Percentiles rank a stretch among this genome's conserved stretches.
Conservation (phyloP, 2,113 vertebrate genomes). For the Potamarius usumacintae region DNA sequence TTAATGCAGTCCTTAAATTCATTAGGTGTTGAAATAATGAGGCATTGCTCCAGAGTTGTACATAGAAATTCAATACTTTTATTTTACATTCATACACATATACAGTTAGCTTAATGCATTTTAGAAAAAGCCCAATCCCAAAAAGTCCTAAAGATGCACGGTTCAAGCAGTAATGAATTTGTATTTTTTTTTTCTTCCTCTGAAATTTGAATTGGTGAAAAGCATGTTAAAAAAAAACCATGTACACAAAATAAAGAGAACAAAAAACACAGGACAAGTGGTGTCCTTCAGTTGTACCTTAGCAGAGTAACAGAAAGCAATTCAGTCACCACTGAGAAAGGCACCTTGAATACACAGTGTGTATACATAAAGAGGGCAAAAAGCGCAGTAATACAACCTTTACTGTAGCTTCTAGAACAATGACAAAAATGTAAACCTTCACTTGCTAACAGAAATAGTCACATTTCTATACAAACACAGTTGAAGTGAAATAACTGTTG, state of each 20-base stretch:
- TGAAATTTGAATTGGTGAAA: constrained; percentile 57
- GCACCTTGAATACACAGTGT: constrained; percentile 92
- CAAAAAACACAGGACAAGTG: constrained; percentile 58
- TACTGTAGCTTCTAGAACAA: constrained; percentile 74
- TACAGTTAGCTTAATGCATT: constrained; percentile 93
- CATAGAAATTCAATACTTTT: constrained; percentile 85
- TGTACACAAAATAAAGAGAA: constrained; percentile 39
- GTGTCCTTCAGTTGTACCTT: constrained; percentile 73
- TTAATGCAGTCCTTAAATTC: background rate
- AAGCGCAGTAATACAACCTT: constrained; percentile 67
- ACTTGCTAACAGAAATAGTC: constrained; percentile 82
- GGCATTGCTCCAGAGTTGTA: constrained; percentile 51
- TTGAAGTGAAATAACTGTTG: constrained; percentile 93
- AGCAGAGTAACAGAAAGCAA: constrained; percentile 65
- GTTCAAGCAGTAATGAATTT: constrained; percentile 65
- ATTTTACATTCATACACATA: constrained; percentile 99
- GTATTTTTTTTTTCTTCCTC: constrained; percentile 56
- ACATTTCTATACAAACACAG: constrained; percentile 88
- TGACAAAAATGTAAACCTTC: constrained; percentile 94
- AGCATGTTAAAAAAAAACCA: constrained; percentile 65
- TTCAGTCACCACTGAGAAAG: constrained; percentile 75
- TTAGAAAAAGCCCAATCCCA: constrained; percentile 78
- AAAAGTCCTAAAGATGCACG: constrained; percentile 83
- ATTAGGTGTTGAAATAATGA: background rate
- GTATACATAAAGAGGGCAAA: constrained; percentile 68